phyloP scores from a whole-genome alignment of 2,888 invertebrate genomes.

The Temnothorax rugatulus region DNA sequence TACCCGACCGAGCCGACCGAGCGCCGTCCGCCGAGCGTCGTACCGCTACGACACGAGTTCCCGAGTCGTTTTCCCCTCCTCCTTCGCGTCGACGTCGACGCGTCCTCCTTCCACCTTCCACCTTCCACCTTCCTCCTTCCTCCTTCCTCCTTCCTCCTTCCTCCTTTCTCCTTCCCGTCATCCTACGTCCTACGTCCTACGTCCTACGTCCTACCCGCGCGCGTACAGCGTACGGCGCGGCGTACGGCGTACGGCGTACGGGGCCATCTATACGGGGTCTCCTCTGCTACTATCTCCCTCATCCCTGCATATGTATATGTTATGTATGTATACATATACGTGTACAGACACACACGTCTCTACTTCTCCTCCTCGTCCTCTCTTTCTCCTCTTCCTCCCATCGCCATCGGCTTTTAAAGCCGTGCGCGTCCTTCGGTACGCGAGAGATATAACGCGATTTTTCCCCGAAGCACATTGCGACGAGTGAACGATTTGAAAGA shows the following conservation, averaged over 20 bases:
- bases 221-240: slow-evolving; percentile 34
- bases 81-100: slow-evolving; percentile 53
- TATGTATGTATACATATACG: background rate
- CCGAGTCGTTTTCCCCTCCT: slow-evolving; percentile 76
- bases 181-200: too few relatives aligned
- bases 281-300: slow-evolving; percentile 5
- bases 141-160: background rate
- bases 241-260: too few relatives aligned
- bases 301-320: background rate
- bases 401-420: slow-evolving; percentile 45
- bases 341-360: background rate
- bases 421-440: slow-evolving; percentile 47
- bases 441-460: slow-evolving; percentile 46
- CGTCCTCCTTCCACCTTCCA: background rate
- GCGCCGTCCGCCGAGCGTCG: slow-evolving; percentile 73
- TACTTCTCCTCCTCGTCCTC: background rate
- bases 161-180: background rate
- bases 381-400: background rate
- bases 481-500: slow-evolving; percentile 9
- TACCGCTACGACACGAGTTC: slow-evolving; percentile 78
- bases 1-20: slow-evolving; percentile 77
- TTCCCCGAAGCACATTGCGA: slow-evolving; percentile 15
- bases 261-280: slow-evolving; percentile 19
- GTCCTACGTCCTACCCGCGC: background rate
- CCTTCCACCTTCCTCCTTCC: background rate